phyloP scores from a whole-genome alignment of 2,797 vertebrate genomes.

The Adrianichthys oophorus region DNA sequence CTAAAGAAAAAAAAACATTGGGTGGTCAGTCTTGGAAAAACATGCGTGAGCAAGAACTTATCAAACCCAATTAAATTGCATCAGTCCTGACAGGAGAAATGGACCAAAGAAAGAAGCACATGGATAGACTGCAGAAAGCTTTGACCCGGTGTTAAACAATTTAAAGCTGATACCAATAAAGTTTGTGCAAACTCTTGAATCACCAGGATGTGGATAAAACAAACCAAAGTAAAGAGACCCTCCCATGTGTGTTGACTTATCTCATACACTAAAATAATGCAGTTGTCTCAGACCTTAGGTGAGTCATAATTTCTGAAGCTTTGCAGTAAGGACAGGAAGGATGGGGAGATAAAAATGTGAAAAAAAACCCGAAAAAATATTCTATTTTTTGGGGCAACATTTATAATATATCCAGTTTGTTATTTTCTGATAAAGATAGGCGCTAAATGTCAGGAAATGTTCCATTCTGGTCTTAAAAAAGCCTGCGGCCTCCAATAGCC shows the following conservation, averaged over 20 bases:
- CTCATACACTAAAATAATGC: background rate
- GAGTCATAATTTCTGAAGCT: too few relatives aligned
- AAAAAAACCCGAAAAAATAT: too few relatives aligned
- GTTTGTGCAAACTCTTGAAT: background rate
- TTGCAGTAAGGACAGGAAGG: too few relatives aligned
- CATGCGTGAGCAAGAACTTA: background rate
- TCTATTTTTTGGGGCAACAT: background rate
- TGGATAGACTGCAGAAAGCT: background rate
- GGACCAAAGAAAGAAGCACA: slow-evolving; percentile 4
- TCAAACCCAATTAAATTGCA: slow-evolving; percentile 2
- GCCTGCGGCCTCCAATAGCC: slow-evolving; percentile 1
- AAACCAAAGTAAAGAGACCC: background rate
- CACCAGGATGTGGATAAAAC: background rate
- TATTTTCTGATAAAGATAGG: background rate
- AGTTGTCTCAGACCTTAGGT: too few relatives aligned
- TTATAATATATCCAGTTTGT: background rate
- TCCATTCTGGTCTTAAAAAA: too few relatives aligned
- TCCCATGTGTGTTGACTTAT: background rate
- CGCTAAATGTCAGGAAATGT: background rate
- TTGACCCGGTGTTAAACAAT: slow-evolving; percentile 4
- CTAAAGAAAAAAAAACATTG: background rate
- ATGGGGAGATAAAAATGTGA: too few relatives aligned
- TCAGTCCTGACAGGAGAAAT: slow-evolving; percentile 9
- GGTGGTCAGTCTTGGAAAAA: slow-evolving; percentile 4
- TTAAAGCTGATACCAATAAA: slow-evolving; percentile 1